A percentile compares a stretch with the other conserved stretches of the same genome.
phyloP scores from a whole-genome alignment of 2,888 invertebrate genomes.

The Nezara viridula region DNA sequence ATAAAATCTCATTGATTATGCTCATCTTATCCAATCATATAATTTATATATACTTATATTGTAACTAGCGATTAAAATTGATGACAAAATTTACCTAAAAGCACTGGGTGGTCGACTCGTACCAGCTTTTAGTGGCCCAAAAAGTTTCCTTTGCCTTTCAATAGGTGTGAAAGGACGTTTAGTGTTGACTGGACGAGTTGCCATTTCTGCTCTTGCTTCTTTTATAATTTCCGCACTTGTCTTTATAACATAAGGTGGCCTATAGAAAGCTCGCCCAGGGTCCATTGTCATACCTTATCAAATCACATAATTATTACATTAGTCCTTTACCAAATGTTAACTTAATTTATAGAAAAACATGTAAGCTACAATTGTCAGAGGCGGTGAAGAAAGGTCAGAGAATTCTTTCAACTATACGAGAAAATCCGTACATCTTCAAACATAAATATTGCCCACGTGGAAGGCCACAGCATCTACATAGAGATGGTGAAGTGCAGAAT shows the following conservation, averaged over 20 bases:
- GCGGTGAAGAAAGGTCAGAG: no score
- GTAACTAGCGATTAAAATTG: not conserved
- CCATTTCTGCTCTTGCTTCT: conserved; percentile 79
- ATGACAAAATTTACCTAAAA: conserved; percentile 74
- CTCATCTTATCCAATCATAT: not conserved
- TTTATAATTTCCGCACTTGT: conserved; percentile 86
- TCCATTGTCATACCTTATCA: conserved; percentile 51
- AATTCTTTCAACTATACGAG: no score
- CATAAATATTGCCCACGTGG: no score
- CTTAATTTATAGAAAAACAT: not conserved
- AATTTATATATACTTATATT: not conserved
- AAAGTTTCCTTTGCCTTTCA: conserved; percentile 83
- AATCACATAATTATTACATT: not conserved
- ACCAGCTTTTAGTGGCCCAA: conserved; percentile 74
- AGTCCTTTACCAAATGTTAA: not conserved
- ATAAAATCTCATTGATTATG: no score
- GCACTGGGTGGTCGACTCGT: conserved; percentile 78
- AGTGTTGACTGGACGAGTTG: conserved; percentile 78
- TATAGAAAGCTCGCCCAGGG: conserved; percentile 34
- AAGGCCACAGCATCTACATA: no score
- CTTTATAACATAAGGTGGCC: conserved; percentile 67
- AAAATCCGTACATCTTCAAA: no score
- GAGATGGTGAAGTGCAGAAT: no score
- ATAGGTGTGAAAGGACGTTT: conserved; percentile 89
- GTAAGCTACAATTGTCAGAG: no score